A percentile compares a stretch with the other conserved stretches of the same genome.
Conservation (phyloP, 2,797 vertebrate genomes). For the Enteromius treurensis region DNA sequence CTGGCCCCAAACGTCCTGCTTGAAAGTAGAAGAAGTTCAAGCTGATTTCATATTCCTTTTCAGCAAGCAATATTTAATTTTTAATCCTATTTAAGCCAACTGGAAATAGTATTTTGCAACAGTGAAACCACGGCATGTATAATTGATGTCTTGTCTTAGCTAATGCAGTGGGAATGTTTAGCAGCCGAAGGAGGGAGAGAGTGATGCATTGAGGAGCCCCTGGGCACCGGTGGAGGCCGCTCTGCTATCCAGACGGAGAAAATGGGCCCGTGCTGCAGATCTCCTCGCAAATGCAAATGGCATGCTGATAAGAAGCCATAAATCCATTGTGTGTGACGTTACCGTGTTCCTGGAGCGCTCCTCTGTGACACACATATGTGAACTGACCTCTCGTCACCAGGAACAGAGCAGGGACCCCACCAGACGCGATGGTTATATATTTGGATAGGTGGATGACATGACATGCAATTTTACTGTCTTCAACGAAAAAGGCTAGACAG, state of each 20-base stretch:
- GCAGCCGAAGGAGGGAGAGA: conserved; percentile 33
- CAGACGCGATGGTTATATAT: neutral
- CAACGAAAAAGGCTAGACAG: neutral
- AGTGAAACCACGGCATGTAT: conserved; percentile 66
- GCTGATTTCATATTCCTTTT: conserved; percentile 64
- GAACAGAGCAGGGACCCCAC: conserved; percentile 2
- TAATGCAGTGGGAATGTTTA: conserved; percentile 63
- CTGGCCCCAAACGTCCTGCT: conserved; percentile 45
- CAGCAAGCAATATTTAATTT: conserved; percentile 66
- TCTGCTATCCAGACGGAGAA: conserved; percentile 26
- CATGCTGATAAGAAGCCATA: conserved; percentile 65
- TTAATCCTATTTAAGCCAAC: conserved; percentile 65
- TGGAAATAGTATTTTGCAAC: conserved; percentile 70
- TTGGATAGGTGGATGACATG: conserved; percentile 11
- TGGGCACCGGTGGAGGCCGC: conserved; percentile 45
- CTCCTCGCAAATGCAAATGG: conserved; percentile 62
- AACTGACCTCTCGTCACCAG: conserved; percentile 3
- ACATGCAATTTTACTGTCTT: conserved; percentile 26
- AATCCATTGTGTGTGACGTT: conserved; percentile 57
- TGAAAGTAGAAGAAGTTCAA: conserved; percentile 55
- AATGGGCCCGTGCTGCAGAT: conserved; percentile 49
- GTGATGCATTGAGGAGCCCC: conserved; percentile 46
- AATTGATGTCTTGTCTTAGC: conserved; percentile 64
- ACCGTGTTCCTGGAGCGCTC: conserved; percentile 17
- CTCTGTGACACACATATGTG: conserved; percentile 9